Percentiles rank a stretch among this genome's conserved stretches.
These are phyloP conservation scores for Drosophila asahinai DNA, from an alignment of 1,140 invertebrate genomes.

Conservation along the genomic window DNA sequence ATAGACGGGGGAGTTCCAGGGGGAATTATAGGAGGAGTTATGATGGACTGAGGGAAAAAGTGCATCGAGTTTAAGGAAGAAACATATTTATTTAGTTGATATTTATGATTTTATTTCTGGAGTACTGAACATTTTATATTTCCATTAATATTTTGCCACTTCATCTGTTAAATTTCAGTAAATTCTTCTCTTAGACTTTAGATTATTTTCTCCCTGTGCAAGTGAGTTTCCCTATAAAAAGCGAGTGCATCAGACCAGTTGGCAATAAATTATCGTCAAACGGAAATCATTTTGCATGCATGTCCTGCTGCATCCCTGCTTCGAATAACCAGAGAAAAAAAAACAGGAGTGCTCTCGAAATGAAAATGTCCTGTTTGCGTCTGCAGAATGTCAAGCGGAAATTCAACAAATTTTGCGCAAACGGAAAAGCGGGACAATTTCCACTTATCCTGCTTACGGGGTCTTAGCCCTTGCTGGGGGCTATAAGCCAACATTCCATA, in stretches of 20 bases:
- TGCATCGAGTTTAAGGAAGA: no score
- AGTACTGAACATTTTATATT: not conserved
- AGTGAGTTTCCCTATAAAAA: not conserved
- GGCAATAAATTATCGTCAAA: slow-evolving; percentile 76
- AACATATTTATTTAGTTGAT: not conserved
- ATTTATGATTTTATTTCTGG: no score
- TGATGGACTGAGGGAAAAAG: slow-evolving; percentile 1
- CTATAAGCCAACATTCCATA: slow-evolving; percentile 35
- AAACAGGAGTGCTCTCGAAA: slow-evolving; percentile 14
- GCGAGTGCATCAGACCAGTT: slow-evolving; percentile 26
- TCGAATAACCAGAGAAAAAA: slow-evolving; percentile 17
- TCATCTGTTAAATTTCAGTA: no score
- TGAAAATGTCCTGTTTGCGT: slow-evolving; percentile 52
- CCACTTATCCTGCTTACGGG: slow-evolving; percentile 42
- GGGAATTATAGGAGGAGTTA: not conserved
- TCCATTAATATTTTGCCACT: not conserved
- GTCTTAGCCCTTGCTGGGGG: slow-evolving; percentile 7
- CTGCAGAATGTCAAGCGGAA: slow-evolving; percentile 55
- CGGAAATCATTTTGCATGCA: slow-evolving; percentile 74
- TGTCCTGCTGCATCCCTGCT: slow-evolving; percentile 29
- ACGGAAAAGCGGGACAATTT: slow-evolving; percentile 42
- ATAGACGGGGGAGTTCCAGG: no score
- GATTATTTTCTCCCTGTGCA: not conserved
- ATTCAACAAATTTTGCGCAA: slow-evolving; percentile 64
- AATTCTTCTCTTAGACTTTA: no score